Percentiles rank a stretch among this genome's conserved stretches.
Conservation (phyloP, 2,797 vertebrate genomes). For the Alectoris magna region DNA sequence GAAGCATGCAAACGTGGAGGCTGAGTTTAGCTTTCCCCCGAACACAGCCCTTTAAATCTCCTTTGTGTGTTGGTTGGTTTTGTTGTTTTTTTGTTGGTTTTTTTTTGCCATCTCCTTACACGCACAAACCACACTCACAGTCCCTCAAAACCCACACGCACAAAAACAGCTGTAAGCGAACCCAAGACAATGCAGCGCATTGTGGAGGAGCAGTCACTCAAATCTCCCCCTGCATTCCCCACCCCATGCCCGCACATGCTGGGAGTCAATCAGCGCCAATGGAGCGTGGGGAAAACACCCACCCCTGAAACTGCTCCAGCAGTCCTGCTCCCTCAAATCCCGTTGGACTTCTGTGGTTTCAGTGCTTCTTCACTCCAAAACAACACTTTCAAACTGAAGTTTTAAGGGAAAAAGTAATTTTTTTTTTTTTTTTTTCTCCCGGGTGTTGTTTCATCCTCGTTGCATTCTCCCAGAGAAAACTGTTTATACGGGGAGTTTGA, state of each 20-base stretch:
- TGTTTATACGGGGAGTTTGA: background rate
- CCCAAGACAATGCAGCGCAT: constrained; percentile 38
- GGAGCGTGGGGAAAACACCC: constrained; percentile 10
- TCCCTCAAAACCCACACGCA: constrained; percentile 7
- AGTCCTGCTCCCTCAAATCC: constrained; percentile 7
- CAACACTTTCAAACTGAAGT: background rate
- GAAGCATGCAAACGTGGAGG: background rate
- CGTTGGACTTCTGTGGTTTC: background rate
- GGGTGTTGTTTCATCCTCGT: background rate
- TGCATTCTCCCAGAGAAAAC: background rate
- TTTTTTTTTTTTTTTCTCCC: background rate
- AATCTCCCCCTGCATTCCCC: background rate
- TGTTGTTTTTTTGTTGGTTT: background rate
- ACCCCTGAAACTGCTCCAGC: background rate
- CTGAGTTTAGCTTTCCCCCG: constrained; percentile 17
- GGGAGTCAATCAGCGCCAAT: constrained; percentile 12
- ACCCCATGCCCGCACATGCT: constrained; percentile 35
- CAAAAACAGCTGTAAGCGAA: constrained; percentile 56
- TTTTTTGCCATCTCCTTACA: background rate
- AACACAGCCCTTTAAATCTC: background rate
- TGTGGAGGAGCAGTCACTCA: constrained; percentile 56
- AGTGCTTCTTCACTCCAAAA: background rate
- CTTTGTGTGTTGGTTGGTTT: no score
- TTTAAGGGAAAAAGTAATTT: background rate
- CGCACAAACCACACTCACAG: background rate